Conservation (phyloP, 2,113 vertebrate genomes). For the Pachypanchax playfairii region DNA sequence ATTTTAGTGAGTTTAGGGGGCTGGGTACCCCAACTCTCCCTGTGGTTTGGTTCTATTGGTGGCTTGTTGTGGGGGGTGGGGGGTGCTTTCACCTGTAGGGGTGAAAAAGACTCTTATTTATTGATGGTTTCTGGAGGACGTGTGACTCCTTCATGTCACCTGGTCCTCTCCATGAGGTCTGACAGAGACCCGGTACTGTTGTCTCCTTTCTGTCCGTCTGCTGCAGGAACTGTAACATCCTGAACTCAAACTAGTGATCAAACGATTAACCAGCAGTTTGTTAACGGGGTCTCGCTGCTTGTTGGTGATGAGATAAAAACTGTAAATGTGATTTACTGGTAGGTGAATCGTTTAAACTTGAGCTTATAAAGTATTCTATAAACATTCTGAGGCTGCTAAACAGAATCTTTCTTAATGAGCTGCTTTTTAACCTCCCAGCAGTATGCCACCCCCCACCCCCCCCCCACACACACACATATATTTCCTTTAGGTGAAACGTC, state of each 20-base stretch:
- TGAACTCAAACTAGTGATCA: constrained; percentile 21
- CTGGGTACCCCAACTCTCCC: constrained; percentile 67
- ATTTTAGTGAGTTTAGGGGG: too few species aligned
- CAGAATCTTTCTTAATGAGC: constrained; percentile 6
- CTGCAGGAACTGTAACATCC: neutral
- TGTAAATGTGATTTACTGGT: constrained; percentile 28
- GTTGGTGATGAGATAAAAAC: constrained; percentile 36
- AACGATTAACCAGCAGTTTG: constrained; percentile 5
- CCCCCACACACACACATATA: too few species aligned
- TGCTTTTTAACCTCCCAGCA: constrained; percentile 31
- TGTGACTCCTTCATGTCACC: too few species aligned
- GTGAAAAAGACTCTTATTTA: constrained; percentile 72
- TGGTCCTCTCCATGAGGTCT: too few species aligned
- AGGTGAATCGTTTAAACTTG: neutral
- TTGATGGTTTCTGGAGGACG: constrained; percentile 54
- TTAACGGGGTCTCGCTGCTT: constrained; percentile 45
- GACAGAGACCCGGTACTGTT: constrained; percentile 56
- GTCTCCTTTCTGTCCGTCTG: constrained; percentile 16
- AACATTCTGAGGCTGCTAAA: constrained; percentile 34
- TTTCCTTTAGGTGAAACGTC: too few species aligned
- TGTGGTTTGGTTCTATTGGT: constrained; percentile 42
- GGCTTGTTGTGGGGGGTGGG: neutral
- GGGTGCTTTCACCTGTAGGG: constrained; percentile 21
- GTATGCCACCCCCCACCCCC: too few species aligned
- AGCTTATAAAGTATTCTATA: constrained; percentile 14